phyloP scores from a whole-genome alignment of 2,888 invertebrate species.

The Agrochola circellaris region DNA sequence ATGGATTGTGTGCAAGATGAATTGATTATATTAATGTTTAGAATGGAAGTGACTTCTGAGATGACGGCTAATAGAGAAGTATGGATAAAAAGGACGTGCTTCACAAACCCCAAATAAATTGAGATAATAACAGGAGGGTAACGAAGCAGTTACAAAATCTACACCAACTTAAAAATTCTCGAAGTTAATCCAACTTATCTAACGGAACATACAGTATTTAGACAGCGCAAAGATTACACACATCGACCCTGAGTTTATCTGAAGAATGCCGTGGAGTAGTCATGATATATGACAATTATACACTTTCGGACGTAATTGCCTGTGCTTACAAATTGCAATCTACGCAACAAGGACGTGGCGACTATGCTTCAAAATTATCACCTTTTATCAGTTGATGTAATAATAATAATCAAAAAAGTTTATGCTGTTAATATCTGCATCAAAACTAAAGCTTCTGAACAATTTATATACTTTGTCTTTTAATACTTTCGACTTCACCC shows the following conservation, averaged over 20 bases:
- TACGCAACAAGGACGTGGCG: conserved; percentile 52
- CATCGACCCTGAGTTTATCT: conserved; percentile 61
- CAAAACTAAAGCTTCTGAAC: background rate
- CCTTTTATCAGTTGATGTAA: background rate
- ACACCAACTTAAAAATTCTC: background rate
- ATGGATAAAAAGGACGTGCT: background rate
- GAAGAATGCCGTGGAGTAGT: conserved; percentile 48
- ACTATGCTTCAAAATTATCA: conserved; percentile 14
- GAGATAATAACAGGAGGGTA: too few relatives aligned
- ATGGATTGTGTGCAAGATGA: background rate
- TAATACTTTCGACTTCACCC: too few relatives aligned
- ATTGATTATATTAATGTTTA: background rate
- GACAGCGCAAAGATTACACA: conserved; percentile 39
- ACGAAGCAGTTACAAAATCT: background rate
- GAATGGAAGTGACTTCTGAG: background rate
- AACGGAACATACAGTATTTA: conserved; percentile 12
- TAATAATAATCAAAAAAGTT: background rate
- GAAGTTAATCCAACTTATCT: conserved; percentile 15
- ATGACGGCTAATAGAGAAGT: background rate
- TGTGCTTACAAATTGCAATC: conserved; percentile 56
- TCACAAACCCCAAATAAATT: background rate
- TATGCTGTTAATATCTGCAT: background rate
- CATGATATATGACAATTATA: conserved; percentile 68
- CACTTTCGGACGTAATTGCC: conserved; percentile 64
- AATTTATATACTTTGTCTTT: background rate